Evolutionary conservation across 2,113 vertebrate genomes (phyloP), one percentile per base, ranked within the genome.

Genomic region (Telmatochromis sp.): DNA sequence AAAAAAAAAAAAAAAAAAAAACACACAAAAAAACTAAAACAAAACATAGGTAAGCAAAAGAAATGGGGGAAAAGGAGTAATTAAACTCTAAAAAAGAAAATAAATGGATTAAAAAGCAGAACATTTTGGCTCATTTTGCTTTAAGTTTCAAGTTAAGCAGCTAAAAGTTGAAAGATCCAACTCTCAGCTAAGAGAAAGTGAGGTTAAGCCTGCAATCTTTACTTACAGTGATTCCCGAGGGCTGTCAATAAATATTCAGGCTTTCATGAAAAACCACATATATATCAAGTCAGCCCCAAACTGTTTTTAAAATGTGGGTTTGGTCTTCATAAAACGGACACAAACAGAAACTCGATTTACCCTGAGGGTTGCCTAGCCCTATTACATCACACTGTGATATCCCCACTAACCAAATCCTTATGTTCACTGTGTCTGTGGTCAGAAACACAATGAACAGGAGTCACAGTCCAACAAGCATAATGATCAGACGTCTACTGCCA

Each of bases 311-410:
- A 78, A 49, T 0, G 0, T 49, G 70, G 70, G 86, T 63, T 87
- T 23, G 87, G 78, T 37, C 78, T 58, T 53, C 6, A 45, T 49
- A 55, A 83, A 68, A 28, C 23, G 1, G 13, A 86, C 70, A 42
- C 35, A 65, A 49, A 85, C n/a, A 85, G 21, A 86, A 45, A 57
- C n/a, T 10, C 13, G 6, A 47, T 21, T 9, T 65, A 70, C 86
- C 90, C 87, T 6, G 13, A 9, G 87, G 87, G 81, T 60, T 53
- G 86, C 53, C 84, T 4, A 35, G 79, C 81, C 82, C 79, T 33
- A 68, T 93, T 94, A 89, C 93, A 89, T 93, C 93, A 95, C 89
- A 33, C 88, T 54, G 54, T 4, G 35, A 70, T 85, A 37, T 79
- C 45, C 81, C 54, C 54, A 53, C 84, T 86, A 89, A 93, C 86